A percentile compares a stretch with the other conserved stretches of the same genome.
phyloP scores from a whole-genome alignment of 2,888 invertebrate genomes.

The Pterobdella sp. region DNA sequence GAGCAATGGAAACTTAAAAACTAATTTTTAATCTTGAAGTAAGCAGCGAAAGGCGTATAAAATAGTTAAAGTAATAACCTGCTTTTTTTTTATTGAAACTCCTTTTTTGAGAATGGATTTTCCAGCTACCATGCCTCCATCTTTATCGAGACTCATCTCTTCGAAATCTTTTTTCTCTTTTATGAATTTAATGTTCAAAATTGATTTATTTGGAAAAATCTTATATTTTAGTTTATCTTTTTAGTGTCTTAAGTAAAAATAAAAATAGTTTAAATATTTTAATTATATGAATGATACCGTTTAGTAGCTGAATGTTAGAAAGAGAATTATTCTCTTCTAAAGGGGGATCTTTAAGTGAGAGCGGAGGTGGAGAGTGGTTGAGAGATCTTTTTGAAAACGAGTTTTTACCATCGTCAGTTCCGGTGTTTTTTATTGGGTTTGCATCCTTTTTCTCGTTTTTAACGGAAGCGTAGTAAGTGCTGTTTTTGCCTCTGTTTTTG shows the following conservation, averaged over 20 bases:
- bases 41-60: background rate
- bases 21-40: background rate
- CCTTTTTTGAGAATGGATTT: constrained; percentile 18
- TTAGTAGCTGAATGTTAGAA: no score
- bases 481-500: background rate
- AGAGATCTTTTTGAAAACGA: background rate
- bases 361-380: constrained; percentile 8
- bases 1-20: no score
- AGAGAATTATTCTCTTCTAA: no score
- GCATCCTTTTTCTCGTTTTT: background rate
- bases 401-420: background rate
- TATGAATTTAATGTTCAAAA: background rate
- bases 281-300: no score
- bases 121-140: constrained; percentile 8
- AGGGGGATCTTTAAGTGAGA: background rate
- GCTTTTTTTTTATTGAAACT: background rate
- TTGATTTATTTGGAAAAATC: no score
- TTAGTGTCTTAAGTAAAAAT: no score
- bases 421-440: background rate
- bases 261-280: no score
- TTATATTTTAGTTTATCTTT: no score
- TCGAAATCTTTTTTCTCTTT: background rate
- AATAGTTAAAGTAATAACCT: background rate
- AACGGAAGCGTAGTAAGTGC: background rate
- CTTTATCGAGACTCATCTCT: background rate